Base-by-base conservation (phyloP, 2,797 vertebrate genomes). In the Eidolon dupreanum region DNA sequence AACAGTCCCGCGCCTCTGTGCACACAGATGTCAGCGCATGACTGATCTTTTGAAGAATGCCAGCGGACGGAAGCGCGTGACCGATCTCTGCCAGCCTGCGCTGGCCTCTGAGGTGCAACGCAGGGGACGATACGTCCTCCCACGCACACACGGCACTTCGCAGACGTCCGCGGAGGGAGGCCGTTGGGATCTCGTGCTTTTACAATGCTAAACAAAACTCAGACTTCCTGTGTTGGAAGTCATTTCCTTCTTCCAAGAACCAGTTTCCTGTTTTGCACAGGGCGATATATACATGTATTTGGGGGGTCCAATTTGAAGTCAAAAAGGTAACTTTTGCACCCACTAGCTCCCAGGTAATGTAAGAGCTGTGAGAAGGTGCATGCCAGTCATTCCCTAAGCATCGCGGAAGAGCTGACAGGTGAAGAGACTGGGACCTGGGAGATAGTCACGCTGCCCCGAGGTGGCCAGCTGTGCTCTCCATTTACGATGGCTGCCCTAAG, bases 81-180 rank as follows among this genome's bases (percentile, higher is more conserved):
- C 7, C 43, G 49, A 57, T 75, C 46, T 77, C 4, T 46, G 65
- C 63, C 68, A 31, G 78, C 36, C 88, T 5, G 59, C 0, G 11
- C 26, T 49, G 3, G 4, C 13, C 6, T 46, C 8, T 61, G 79
- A 68, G 51, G 68, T 41, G 65, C 46, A 26, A 38, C 71, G 0
- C 3, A 10, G 63, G 36, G 8, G 41, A 9, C 33, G 4, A 1
- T 1, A 0, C 0, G 2, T 17, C 33, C n/a, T 22, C 9, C 33
- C 6, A 0, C 6, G 0, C 0, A 9, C 2, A 20, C 1, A 0
- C 41, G 0, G 0, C 0, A 0, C 20, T 33, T 22, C 7, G 0
- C 63, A 78, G 89, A 33, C 2, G 53, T 15, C 6, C 5, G 4
- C 0, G 28, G 61, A 33, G 38, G 22, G 12, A 24, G 74, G 5